Evolutionary conservation across 2,113 vertebrate genomes (phyloP).

Genomic region (Eulemur rufifrons): DNA sequence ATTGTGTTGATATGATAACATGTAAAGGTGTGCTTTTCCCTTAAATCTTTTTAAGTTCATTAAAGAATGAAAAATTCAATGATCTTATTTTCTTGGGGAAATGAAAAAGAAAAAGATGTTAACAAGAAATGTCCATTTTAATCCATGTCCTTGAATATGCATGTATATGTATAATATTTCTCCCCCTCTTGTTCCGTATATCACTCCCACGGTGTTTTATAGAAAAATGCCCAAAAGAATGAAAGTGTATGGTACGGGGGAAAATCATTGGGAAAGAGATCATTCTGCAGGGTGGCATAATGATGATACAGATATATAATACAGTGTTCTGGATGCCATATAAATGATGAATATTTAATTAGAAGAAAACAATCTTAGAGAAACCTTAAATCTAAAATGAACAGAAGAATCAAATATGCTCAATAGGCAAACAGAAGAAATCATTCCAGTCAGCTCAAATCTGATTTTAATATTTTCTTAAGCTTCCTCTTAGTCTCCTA

Average conservation of each 20-base stretch:
- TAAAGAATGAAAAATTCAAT: background rate
- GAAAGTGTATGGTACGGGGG: background rate
- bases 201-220: background rate
- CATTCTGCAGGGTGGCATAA: background rate
- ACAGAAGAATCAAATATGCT: background rate
- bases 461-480: slow-evolving; percentile 4
- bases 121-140: slow-evolving; percentile 13
- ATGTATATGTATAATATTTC: background rate
- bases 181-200: background rate
- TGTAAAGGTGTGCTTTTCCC: background rate
- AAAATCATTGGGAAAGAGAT: background rate
- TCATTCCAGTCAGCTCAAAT: background rate
- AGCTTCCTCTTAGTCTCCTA: background rate
- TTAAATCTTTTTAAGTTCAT: background rate
- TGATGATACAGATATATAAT: background rate
- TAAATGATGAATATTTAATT: background rate
- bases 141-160: background rate
- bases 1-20: background rate
- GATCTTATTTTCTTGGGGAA: background rate
- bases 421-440: background rate
- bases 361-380: background rate
- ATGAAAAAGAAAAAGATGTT: background rate
- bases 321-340: background rate
- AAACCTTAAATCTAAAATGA: background rate
- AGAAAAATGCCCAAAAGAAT: background rate